Evolutionary conservation across 2,888 invertebrate genomes (phyloP), one percentile per base, ranked within the genome.

Genomic region (Drosophila sordidula): DNA sequence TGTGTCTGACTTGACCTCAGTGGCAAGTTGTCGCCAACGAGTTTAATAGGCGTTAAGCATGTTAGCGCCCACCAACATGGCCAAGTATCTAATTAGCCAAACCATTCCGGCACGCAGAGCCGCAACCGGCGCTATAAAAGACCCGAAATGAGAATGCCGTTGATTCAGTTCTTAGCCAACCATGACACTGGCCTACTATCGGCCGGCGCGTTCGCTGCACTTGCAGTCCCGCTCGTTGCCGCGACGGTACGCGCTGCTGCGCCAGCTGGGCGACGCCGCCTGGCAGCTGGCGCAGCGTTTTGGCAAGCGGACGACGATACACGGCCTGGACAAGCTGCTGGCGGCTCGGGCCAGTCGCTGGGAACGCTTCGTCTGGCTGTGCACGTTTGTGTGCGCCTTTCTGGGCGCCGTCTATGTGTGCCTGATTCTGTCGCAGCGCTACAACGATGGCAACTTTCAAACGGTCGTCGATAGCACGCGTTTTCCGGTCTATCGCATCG

Each of bases 391-490:
- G 0, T n/a, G 80, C 0, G 92, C 92, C 0, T 72, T 92, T 4
- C 44, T 89, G 22, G 91, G 91, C 0, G 87, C 91, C 0, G 67
- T 90, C 3, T 91, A 90, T 55, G 91, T 91, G 1, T 89, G 91
- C 45, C 63, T 91, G 16, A 82, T 91, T 50, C 71, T 92, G 2
- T 92, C 92, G 4, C 69, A 84, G 3, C 90, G 91, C 11, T 92
- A 90, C 50, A 89, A 73, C 22, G 91, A 84, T 4, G 90, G 90
- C n/a, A 83, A 78, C 18, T 78, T 92, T 11, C 88, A 92, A 55
- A 92, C 92, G 0, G 90, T 92, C 4, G 91, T 92, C 16, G 91
- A 92, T 32, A 91, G 87, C 36, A 92, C 92, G 1, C 90, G 90
- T 0, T 80, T 59, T 64, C 91, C 91, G 2, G 88, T 92, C 0